Evolutionary conservation across 2,113 vertebrate genomes (phyloP), one percentile per base, ranked within the genome.

Genomic region (Electrona antarctica): DNA sequence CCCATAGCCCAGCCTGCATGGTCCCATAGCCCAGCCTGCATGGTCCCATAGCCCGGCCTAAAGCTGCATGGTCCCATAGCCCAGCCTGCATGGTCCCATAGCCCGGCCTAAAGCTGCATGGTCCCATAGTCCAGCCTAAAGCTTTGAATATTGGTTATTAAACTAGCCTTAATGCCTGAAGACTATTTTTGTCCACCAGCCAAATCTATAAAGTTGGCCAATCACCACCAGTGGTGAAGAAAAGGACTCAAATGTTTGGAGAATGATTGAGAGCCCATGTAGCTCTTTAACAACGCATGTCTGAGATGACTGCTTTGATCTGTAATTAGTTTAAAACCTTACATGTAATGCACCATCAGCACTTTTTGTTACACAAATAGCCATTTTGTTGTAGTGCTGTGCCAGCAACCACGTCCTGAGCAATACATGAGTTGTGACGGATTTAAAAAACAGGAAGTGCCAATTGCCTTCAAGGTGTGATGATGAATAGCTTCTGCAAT

Each of bases 81-180:
- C n/a, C n/a, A n/a, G n/a, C n/a, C n/a, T n/a, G n/a, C n/a, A n/a
- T n/a, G n/a, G n/a, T n/a, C n/a, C n/a, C n/a, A n/a, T n/a, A n/a
- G n/a, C n/a, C n/a, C n/a, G n/a, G n/a, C n/a, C n/a, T n/a, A n/a
- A n/a, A n/a, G n/a, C n/a, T n/a, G 33, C 11, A 29, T 45, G 45
- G 55, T 45, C 0, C 4, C 48, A 12, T 8, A 41, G n/a, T n/a
- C n/a, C n/a, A n/a, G 65, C 74, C 71, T 71, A 4, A 1, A 64
- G 73, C 11, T 0, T 13, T 74, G 54, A 55, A 62, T 81, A 81
- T 67, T n/a, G 68, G 64, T 74, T 73, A 62, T 74, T 60, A 50
- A 41, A 64, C 72, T 60, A 56, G 59, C 78, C 33, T 52, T 3
- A 8, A 13, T 60, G 2, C 7, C 62, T 71, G 68, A 28, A 81